These are phyloP conservation scores for Pachyrhynchus sulphureomaculatus DNA, from an alignment of 1,140 invertebrate genomes.

Conservation along the genomic window DNA sequence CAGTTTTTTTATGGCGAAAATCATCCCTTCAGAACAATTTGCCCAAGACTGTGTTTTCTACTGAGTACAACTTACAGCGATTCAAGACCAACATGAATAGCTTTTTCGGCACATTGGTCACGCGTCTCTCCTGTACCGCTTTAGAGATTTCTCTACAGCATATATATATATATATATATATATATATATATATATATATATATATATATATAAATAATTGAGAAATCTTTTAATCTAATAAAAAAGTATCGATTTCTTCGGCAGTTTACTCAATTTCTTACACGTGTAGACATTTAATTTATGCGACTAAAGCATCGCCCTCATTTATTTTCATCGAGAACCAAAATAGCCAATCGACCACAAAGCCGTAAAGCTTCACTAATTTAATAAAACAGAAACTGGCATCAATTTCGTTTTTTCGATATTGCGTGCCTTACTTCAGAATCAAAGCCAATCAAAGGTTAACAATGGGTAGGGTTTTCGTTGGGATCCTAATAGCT, in stretches of 20 bases:
- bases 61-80: too few species aligned
- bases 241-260: neutral
- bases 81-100: too few species aligned
- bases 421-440: constrained; percentile 32
- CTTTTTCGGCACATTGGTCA: too few species aligned
- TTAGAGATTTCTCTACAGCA: too few species aligned
- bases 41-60: too few species aligned
- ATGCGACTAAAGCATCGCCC: constrained; percentile 11
- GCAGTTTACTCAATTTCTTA: neutral
- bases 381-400: constrained; percentile 37
- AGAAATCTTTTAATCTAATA: neutral
- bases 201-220: neutral
- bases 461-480: constrained; percentile 33
- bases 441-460: constrained; percentile 36
- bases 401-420: constrained; percentile 36
- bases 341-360: constrained; percentile 27
- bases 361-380: constrained; percentile 14
- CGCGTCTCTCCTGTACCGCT: too few species aligned
- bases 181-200: too few species aligned
- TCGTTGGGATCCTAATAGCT: constrained; percentile 28
- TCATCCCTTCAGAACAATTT: too few species aligned
- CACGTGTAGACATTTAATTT: constrained; percentile 14
- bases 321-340: constrained; percentile 26
- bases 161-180: too few species aligned
- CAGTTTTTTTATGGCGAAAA: too few species aligned